Conservation (phyloP, 1,140 invertebrate species). For the Sipha flava region DNA sequence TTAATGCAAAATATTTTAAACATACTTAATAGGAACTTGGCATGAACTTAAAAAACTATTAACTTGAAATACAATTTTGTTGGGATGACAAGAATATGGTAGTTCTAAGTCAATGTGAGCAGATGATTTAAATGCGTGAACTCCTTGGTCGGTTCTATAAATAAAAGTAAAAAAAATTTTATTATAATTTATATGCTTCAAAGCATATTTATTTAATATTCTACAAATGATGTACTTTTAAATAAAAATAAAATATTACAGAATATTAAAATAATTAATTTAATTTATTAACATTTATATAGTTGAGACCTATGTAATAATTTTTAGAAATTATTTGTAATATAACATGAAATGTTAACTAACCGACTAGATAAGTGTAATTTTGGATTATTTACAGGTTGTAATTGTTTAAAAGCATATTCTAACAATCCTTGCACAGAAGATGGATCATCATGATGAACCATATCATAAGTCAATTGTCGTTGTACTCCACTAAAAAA, state of each 20-base stretch:
- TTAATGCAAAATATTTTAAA: too few species aligned
- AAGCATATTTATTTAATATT: background rate
- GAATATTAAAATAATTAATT: too few species aligned
- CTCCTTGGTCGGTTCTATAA: constrained; percentile 36
- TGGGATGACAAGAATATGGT: background rate
- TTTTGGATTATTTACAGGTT: constrained; percentile 31
- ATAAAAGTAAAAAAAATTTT: background rate
- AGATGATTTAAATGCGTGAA: constrained; percentile 35
- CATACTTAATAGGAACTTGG: constrained; percentile 33
- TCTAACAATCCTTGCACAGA: constrained; percentile 36
- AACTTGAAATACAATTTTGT: constrained; percentile 12
- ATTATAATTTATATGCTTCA: background rate
- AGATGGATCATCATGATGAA: constrained; percentile 20
- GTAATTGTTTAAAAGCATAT: constrained; percentile 24
- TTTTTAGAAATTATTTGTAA: background rate
- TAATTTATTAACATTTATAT: too few species aligned
- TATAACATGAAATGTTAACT: background rate
- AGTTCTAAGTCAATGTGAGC: constrained; percentile 36
- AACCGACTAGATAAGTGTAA: constrained; percentile 32
- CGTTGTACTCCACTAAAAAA: constrained; percentile 34
- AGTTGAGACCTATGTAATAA: too few species aligned
- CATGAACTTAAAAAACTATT: constrained; percentile 32
- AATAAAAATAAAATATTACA: too few species aligned
- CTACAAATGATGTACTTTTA: too few species aligned
- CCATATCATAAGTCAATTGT: constrained; percentile 31